Conservation (phyloP, 2,113 vertebrate genomes). For the Athene cunicularia region DNA sequence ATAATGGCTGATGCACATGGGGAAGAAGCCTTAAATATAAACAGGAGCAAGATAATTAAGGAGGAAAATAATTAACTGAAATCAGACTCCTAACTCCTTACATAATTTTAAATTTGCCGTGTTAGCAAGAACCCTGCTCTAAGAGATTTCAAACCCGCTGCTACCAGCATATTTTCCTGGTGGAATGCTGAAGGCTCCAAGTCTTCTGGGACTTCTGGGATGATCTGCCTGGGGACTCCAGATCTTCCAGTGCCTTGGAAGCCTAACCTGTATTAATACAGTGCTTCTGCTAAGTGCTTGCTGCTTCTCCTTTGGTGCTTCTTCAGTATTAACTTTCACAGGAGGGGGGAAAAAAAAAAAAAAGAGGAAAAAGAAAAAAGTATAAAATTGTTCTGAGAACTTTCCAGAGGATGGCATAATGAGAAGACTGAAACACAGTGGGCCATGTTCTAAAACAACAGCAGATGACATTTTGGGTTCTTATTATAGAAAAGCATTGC, state of each 20-base stretch:
- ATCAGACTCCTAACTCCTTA: not conserved
- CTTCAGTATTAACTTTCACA: not conserved
- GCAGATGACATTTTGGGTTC: not conserved
- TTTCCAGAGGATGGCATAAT: not conserved
- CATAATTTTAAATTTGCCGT: not conserved
- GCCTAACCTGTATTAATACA: not conserved
- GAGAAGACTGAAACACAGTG: not conserved
- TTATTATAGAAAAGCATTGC: constrained; percentile 42
- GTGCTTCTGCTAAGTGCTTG: not conserved
- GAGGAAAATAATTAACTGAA: not conserved
- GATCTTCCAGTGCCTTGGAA: not conserved
- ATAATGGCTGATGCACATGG: not conserved
- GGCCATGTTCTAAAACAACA: not conserved
- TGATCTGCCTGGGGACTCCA: not conserved
- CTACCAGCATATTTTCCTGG: not conserved
- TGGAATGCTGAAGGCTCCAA: not conserved
- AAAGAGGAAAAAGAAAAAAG: not conserved
- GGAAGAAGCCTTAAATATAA: not conserved
- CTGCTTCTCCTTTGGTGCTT: not conserved
- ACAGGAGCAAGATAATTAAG: not conserved
- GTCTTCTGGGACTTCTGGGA: not conserved
- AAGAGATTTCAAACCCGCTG: not conserved
- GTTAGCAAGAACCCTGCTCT: not conserved
- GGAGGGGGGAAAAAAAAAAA: not conserved
- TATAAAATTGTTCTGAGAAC: not conserved